Evolutionary conservation across 2,113 vertebrate genomes (phyloP).

Genomic region (Syngnathus floridae): DNA sequence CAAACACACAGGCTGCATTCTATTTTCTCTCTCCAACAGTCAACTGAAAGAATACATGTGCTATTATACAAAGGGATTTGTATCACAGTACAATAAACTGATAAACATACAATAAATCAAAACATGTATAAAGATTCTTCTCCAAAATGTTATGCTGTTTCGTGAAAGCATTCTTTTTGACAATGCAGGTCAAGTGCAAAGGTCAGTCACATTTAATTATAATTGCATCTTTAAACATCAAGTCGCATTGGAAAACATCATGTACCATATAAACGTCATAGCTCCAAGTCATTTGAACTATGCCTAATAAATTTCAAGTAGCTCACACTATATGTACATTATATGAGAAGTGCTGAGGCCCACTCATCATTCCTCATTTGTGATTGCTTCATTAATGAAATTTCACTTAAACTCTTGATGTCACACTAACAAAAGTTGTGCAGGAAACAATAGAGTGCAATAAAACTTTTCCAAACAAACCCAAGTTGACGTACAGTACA

Average conservation of each 20-base stretch:
- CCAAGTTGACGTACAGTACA: slow-evolving; percentile 10
- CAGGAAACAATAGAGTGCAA: slow-evolving; percentile 15
- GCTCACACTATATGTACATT: neutral
- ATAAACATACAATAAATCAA: slow-evolving; percentile 8
- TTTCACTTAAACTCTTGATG: neutral
- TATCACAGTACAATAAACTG: slow-evolving; percentile 17
- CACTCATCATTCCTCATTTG: neutral
- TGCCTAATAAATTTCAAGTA: neutral
- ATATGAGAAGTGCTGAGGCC: neutral
- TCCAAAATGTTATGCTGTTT: slow-evolving; percentile 4
- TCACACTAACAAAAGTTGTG: neutral
- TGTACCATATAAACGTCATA: neutral
- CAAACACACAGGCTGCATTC: neutral
- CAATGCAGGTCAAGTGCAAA: neutral
- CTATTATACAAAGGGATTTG: slow-evolving; percentile 11
- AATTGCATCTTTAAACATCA: neutral
- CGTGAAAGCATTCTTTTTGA: slow-evolving; percentile 15
- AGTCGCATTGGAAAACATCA: neutral
- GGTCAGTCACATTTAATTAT: slow-evolving; percentile 3
- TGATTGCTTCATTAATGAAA: neutral
- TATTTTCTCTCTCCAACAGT: neutral
- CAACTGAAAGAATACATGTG: neutral
- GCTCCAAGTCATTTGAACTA: neutral
- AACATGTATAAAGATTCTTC: slow-evolving; percentile 11
- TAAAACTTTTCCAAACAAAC: neutral